phyloP scores from a whole-genome alignment of 2,888 invertebrate genomes.

The Heterodera filipjevi region DNA sequence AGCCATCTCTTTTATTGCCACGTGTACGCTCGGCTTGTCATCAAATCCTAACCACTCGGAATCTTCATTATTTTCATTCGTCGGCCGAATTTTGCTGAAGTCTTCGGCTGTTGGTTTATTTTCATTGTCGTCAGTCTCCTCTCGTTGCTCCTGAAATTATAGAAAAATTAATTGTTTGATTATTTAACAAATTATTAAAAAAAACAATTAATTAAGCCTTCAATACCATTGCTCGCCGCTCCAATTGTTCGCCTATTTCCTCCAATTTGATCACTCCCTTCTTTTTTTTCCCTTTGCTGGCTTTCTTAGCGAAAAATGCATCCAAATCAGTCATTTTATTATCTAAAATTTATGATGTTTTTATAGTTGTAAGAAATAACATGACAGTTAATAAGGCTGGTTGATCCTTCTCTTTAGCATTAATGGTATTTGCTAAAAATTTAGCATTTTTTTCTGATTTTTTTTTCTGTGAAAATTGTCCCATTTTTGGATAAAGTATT shows the following conservation, averaged over 20 bases:
- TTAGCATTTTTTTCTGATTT: too few relatives aligned
- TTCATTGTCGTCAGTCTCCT: slow-evolving; percentile 34
- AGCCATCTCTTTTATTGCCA: slow-evolving; percentile 34
- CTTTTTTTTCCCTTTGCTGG: slow-evolving; percentile 52
- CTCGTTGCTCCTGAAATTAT: slow-evolving; percentile 38
- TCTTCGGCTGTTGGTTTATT: slow-evolving; percentile 42
- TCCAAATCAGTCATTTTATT: slow-evolving; percentile 52
- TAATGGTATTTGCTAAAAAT: neutral
- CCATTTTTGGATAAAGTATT: too few relatives aligned
- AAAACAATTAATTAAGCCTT: slow-evolving; percentile 42
- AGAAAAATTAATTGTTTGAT: neutral
- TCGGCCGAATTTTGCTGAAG: slow-evolving; percentile 2
- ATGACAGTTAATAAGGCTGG: neutral
- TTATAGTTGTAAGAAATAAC: neutral
- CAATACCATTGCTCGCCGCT: slow-evolving; percentile 49
- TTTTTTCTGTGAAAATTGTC: too few relatives aligned
- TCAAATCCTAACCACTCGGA: slow-evolving; percentile 37
- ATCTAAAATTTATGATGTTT: neutral
- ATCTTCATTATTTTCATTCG: slow-evolving; percentile 31
- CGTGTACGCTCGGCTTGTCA: slow-evolving; percentile 29
- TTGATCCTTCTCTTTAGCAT: neutral
- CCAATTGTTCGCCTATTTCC: slow-evolving; percentile 56
- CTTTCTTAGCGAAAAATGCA: slow-evolving; percentile 60
- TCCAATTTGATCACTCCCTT: slow-evolving; percentile 54
- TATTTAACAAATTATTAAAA: too few relatives aligned